phyloP scores from a whole-genome alignment of 2,113 vertebrate species.

The Candoia aspera region DNA sequence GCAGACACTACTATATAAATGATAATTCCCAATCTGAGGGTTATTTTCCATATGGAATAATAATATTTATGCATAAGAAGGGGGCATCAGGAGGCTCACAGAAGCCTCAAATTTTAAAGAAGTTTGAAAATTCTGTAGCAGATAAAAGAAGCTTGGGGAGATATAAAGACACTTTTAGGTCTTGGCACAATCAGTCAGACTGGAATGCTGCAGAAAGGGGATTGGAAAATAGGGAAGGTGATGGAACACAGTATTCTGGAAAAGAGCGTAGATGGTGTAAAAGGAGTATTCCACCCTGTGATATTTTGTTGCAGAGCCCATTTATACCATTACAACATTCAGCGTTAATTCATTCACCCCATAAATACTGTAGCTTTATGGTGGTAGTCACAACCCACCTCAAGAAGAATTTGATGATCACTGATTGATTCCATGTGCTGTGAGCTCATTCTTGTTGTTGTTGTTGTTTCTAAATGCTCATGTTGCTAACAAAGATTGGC shows the following conservation, averaged over 20 bases:
- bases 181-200: neutral
- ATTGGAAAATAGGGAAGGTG: neutral
- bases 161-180: neutral
- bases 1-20: neutral
- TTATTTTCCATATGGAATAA: neutral
- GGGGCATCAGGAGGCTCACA: neutral
- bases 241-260: neutral
- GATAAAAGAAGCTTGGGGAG: neutral
- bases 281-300: neutral
- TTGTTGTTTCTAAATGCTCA: constrained; percentile 71
- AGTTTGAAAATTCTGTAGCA: neutral
- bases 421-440: constrained; percentile 35
- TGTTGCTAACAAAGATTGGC: constrained; percentile 74
- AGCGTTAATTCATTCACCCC: neutral
- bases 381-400: neutral
- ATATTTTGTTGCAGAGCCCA: neutral
- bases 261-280: neutral
- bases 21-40: neutral
- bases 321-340: neutral
- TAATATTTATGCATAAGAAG: neutral
- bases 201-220: neutral
- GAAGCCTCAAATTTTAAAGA: neutral
- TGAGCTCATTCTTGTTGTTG: constrained; percentile 54
- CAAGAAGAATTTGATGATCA: constrained; percentile 43
- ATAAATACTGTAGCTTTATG: neutral